Evolutionary conservation across 2,113 vertebrate genomes (phyloP).

Genomic region (Chaenogobius annularis): DNA sequence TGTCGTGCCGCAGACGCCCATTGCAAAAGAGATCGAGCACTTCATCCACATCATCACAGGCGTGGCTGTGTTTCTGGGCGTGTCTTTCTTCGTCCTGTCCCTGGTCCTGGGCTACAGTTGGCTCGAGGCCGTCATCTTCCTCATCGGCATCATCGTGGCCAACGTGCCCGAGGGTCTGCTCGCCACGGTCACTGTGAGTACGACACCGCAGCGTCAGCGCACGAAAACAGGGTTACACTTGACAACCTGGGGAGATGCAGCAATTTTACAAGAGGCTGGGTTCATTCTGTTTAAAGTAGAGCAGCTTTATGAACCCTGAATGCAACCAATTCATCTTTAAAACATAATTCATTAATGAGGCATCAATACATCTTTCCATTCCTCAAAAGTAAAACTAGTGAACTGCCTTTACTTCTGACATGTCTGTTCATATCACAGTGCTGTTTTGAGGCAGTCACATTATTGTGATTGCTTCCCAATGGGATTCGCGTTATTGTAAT

Average conservation of each 20-base stretch:
- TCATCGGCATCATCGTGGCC: conserved; percentile 92
- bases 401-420: too few relatives aligned
- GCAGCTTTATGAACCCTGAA: too few relatives aligned
- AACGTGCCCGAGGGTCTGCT: conserved; percentile 90
- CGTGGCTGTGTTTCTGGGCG: conserved; percentile 87
- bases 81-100: conserved; percentile 86
- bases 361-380: too few relatives aligned
- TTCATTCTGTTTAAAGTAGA: too few relatives aligned
- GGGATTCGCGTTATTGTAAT: too few relatives aligned
- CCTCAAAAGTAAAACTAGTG: too few relatives aligned
- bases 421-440: too few relatives aligned
- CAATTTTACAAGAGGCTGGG: too few relatives aligned
- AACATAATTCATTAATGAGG: too few relatives aligned
- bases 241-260: not conserved
- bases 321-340: too few relatives aligned
- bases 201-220: not conserved
- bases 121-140: conserved; percentile 92
- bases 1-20: conserved; percentile 78
- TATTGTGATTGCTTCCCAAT: too few relatives aligned
- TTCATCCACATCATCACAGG: conserved; percentile 93
- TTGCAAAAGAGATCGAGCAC: conserved; percentile 90
- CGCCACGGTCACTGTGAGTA: conserved; percentile 90
- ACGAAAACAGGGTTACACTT: not conserved
- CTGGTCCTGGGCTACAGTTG: conserved; percentile 84
- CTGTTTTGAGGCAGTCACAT: too few relatives aligned